Conservation (phyloP, 2,888 invertebrate genomes). For the Nomada flava region DNA sequence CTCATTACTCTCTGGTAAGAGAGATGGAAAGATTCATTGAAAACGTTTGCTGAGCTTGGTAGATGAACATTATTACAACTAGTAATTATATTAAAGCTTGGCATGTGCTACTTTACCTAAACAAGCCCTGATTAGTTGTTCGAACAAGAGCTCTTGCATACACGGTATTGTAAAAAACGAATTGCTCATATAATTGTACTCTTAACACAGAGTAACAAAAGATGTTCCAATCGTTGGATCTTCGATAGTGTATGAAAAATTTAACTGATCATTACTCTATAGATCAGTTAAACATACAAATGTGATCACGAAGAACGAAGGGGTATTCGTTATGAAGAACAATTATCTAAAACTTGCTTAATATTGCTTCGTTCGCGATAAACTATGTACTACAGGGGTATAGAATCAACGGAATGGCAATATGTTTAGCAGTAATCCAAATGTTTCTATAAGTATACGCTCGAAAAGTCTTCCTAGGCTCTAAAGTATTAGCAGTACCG, state of each 20-base stretch:
- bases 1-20: conserved; percentile 30
- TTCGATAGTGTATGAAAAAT: conserved; percentile 1
- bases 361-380: conserved; percentile 65
- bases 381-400: conserved; percentile 39
- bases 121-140: conserved; percentile 37
- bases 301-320: conserved; percentile 31
- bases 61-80: conserved; percentile 52
- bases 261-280: conserved; percentile 9
- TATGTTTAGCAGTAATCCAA: conserved; percentile 26
- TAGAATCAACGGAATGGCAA: conserved; percentile 40
- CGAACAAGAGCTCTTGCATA: conserved; percentile 35
- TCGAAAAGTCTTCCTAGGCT: conserved; percentile 56
- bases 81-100: conserved; percentile 47
- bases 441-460: conserved; percentile 31
- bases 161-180: conserved; percentile 41
- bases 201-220: conserved; percentile 44
- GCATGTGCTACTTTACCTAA: conserved; percentile 47
- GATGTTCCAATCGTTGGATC: conserved; percentile 11
- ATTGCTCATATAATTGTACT: conserved; percentile 47
- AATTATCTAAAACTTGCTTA: conserved; percentile 55
- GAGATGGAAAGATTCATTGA: conserved; percentile 44
- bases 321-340: conserved; percentile 40
- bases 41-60: conserved; percentile 47
- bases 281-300: conserved; percentile 1
- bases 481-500: conserved; percentile 29